phyloP scores from a whole-genome alignment of 2,113 vertebrate species.

The Cyprinus carpio region DNA sequence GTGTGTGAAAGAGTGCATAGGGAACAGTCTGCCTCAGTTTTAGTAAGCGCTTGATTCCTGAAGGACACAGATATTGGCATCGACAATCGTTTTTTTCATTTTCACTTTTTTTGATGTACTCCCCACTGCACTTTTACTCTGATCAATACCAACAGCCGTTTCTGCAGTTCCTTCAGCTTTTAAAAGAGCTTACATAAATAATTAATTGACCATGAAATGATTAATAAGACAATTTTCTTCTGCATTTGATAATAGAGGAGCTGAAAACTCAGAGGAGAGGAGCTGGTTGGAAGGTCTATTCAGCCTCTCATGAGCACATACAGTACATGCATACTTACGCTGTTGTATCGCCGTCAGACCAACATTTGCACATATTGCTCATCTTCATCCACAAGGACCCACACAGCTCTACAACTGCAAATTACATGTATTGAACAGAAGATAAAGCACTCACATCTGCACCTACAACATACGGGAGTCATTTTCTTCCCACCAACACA shows the following conservation, averaged over 20 bases:
- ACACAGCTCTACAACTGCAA: background rate
- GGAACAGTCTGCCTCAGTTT: conserved; percentile 1
- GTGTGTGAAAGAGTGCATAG: background rate
- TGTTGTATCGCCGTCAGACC: background rate
- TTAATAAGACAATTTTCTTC: conserved; percentile 48
- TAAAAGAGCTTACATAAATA: conserved; percentile 40
- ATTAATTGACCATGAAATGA: conserved; percentile 47
- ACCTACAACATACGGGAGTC: background rate
- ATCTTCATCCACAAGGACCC: background rate
- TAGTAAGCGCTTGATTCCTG: background rate
- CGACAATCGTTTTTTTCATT: background rate
- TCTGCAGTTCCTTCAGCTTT: conserved; percentile 34
- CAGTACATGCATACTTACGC: background rate
- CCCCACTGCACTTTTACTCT: conserved; percentile 43
- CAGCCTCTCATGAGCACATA: background rate
- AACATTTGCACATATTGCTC: background rate
- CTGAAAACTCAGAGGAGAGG: background rate
- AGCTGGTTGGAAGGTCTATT: background rate
- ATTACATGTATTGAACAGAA: background rate
- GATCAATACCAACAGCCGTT: conserved; percentile 40
- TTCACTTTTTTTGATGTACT: background rate
- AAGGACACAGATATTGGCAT: conserved; percentile 7
- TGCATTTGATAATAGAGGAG: conserved; percentile 29
- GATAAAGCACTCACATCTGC: background rate
- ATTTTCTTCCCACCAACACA: conserved; percentile 15